Conservation (phyloP, 1,140 invertebrate species). For the Hypothenemus hampei region DNA sequence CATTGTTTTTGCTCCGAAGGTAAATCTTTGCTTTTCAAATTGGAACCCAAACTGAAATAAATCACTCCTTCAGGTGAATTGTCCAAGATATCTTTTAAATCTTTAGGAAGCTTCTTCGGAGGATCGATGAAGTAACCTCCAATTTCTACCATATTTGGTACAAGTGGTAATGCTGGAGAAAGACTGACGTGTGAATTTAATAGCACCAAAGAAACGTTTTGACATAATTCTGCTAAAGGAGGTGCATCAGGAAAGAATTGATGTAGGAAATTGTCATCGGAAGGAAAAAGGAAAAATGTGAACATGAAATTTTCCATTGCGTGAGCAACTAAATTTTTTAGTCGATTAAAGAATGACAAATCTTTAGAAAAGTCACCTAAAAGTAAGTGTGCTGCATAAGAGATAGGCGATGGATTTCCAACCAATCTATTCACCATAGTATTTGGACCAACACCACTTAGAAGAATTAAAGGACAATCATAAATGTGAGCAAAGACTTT, state of each 20-base stretch:
- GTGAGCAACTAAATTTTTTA: slow-evolving; percentile 40
- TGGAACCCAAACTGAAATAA: slow-evolving; percentile 56
- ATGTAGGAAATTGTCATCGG: slow-evolving; percentile 42
- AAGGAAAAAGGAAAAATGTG: slow-evolving; percentile 3
- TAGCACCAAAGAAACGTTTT: slow-evolving; percentile 51
- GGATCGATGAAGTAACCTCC: slow-evolving; percentile 50
- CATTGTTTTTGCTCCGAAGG: slow-evolving; percentile 36
- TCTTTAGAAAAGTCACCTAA: slow-evolving; percentile 36
- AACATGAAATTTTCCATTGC: slow-evolving; percentile 7
- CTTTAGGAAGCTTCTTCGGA: slow-evolving; percentile 43
- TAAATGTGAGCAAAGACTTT: slow-evolving; percentile 43
- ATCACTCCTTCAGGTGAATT: slow-evolving; percentile 50
- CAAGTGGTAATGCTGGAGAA: slow-evolving; percentile 49
- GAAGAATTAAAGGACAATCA: slow-evolving; percentile 44
- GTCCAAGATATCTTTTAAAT: slow-evolving; percentile 49
- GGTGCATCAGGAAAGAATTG: slow-evolving; percentile 47
- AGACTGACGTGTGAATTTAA: slow-evolving; percentile 54
- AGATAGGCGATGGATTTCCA: slow-evolving; percentile 42
- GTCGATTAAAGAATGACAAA: slow-evolving; percentile 48
- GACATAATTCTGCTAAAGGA: slow-evolving; percentile 48
- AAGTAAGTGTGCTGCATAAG: slow-evolving; percentile 41
- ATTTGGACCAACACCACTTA: slow-evolving; percentile 41
- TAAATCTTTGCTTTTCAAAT: slow-evolving; percentile 49
- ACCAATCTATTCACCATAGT: slow-evolving; percentile 34
- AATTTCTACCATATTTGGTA: slow-evolving; percentile 53